These are phyloP conservation scores for Drosophila sturtevanti DNA, from an alignment of 1,140 invertebrate species.

Conservation along the genomic window DNA sequence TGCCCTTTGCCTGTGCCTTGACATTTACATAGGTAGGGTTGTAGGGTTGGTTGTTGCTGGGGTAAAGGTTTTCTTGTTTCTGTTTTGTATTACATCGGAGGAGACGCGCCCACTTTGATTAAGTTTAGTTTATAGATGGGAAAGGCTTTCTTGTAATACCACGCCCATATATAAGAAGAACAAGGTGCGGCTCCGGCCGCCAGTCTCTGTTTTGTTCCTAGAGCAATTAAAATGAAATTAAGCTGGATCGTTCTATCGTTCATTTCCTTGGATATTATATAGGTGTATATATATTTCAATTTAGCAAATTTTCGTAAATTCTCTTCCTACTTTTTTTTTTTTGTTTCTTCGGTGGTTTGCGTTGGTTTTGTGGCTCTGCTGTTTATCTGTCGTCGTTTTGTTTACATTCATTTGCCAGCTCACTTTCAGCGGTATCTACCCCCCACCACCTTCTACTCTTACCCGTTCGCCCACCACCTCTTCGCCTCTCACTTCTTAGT, in stretches of 20 bases:
- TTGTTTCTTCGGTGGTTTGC: conserved; percentile 32
- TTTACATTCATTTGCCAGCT: conserved; percentile 73
- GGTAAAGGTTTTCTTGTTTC: neutral
- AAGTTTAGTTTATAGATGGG: conserved; percentile 25
- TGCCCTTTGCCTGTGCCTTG: conserved; percentile 34
- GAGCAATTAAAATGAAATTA: conserved; percentile 48
- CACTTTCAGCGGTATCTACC: neutral
- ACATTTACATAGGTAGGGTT: conserved; percentile 25
- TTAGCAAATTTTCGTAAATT: conserved; percentile 46
- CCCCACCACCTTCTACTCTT: neutral
- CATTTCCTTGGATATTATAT: conserved; percentile 14
- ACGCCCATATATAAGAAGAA: conserved; percentile 12
- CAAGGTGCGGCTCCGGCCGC: neutral
- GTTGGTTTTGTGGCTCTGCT: conserved; percentile 65
- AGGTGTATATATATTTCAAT: conserved; percentile 7
- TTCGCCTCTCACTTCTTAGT: conserved; percentile 3
- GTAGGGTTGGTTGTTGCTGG: neutral
- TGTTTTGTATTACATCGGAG: conserved; percentile 16
- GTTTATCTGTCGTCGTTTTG: conserved; percentile 77
- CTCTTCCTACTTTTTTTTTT: conserved; percentile 12
- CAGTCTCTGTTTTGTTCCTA: neutral
- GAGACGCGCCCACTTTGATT: conserved; percentile 28
- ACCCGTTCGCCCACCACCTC: conserved; percentile 22
- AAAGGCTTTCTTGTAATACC: neutral
- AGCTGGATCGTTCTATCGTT: conserved; percentile 11